These are phyloP conservation scores for Plotosus lineatus DNA, from an alignment of 2,113 vertebrate genomes.

Conservation along the genomic window DNA sequence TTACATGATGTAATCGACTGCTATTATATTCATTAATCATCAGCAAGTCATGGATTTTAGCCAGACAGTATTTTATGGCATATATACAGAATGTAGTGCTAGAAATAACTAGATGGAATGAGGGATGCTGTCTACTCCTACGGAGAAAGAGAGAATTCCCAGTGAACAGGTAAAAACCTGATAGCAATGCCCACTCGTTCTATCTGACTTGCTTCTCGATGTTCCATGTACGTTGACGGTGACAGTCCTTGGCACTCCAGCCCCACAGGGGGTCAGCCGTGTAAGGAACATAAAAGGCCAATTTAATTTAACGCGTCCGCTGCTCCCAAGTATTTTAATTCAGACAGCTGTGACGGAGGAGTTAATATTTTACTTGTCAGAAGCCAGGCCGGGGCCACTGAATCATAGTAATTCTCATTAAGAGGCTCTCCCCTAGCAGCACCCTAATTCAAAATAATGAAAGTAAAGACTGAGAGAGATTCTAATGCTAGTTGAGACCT, in stretches of 20 bases:
- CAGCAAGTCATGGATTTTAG: neutral
- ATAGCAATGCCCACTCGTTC: constrained; percentile 43
- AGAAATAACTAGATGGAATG: constrained; percentile 44
- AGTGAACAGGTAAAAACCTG: constrained; percentile 52
- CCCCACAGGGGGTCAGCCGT: constrained; percentile 99
- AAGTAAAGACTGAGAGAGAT: constrained; percentile 99
- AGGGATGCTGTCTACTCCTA: constrained; percentile 45
- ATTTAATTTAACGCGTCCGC: constrained; percentile 99
- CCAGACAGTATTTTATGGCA: neutral
- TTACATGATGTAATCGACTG: constrained; percentile 1
- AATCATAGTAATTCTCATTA: constrained; percentile 99
- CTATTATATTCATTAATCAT: constrained; percentile 1
- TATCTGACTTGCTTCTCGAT: constrained; percentile 50
- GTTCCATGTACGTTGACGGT: constrained; percentile 47
- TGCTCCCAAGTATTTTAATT: constrained; percentile 99
- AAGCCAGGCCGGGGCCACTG: constrained; percentile 97
- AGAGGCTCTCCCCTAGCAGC: constrained; percentile 99
- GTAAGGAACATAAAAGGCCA: constrained; percentile 99
- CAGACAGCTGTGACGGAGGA: constrained; percentile 99
- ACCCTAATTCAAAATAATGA: constrained; percentile 99
- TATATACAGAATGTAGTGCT: neutral
- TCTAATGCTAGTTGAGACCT: constrained; percentile 99
- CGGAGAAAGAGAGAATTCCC: constrained; percentile 57
- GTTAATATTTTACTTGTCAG: constrained; percentile 99
- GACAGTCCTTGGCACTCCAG: constrained; percentile 68